Base-by-base conservation (phyloP, 2,797 vertebrate genomes). In the Astyanax mexicanus region DNA sequence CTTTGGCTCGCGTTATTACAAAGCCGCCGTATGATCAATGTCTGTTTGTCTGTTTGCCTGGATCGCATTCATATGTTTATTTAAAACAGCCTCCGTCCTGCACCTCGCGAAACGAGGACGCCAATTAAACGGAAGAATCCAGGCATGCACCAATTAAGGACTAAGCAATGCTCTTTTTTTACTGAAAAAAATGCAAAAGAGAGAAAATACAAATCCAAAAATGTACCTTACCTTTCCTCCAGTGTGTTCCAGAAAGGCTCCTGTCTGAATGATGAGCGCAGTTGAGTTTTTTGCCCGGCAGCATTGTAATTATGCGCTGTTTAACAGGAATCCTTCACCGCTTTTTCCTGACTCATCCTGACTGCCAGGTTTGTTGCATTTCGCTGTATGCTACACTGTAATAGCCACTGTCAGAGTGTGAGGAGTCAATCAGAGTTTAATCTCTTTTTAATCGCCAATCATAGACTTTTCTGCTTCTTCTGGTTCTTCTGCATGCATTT, bases 301-400 rank as follows among this genome's bases (percentile, higher is more conserved):
- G 62, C 69, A 15, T 66, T 65, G 83, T 85, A 87, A 90, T 90
- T 88, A 88, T 86, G 83, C 83, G 81, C 84, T 88, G 84, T 80
- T 75, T 68, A 69, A 80, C 77, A 78, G 86, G 10, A 83, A 77
- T 52, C 40, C 27, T 3, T 84, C 83, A 84, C 79, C 79, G 83
- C 81, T 79, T 74, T 77, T 72, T 64, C 58, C 57, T 64, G 40
- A 81, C 77, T 80, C 77, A 45, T 38, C 57, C 52, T 37, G 69
- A 74, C 47, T 45, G 52, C 72, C 75, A 74, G 67, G 68, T 80
- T 83, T 80, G 77, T 83, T 91, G 76, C 74, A 75, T 85, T 27
- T 29, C 32, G 72, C 82, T 83, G 83, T 88, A 87, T 84, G 86
- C 83, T 83, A 83, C 84, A 78, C 72, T 80, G 80, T 88, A 90